Evolutionary conservation across 2,888 invertebrate genomes (phyloP), one percentile per base, ranked within the genome.

Genomic region (Spodoptera picta): DNA sequence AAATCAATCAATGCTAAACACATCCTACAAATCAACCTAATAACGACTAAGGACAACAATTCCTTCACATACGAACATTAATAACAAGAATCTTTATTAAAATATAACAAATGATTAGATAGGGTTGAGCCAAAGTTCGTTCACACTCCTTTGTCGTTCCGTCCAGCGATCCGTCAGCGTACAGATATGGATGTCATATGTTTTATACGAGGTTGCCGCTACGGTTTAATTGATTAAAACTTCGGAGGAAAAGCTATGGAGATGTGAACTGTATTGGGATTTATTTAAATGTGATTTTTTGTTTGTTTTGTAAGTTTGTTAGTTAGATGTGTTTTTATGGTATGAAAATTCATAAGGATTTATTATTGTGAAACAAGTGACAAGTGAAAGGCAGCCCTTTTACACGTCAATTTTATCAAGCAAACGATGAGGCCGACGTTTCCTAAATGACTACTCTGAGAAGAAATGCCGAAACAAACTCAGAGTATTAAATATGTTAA

Each of bases 91-190:
- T 59, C 51, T 69, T 72, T 76, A 80, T 76, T 77, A 75, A 75
- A 75, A 71, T 45, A 57, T 73, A 72, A 67, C 73, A 68, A 70
- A 56, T 65, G 78, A 79, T 79, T 75, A 79, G 80, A 79, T 77
- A 75, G 51, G 52, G 51, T 43, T 19, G 24, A 60, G 48, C 58
- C 58, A 76, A 64, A 64, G 79, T 78, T 79, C 80, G 48, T 79
- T 80, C 79, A 80, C 80, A 80, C 79, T 65, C 68, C 78, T 79
- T 80, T 76, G 80, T 80, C 75, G 78, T 72, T 58, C 57, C 76
- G 73, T 64, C 80, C 80, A 79, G 79, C 83, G 84, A 88, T 89
- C 87, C 83, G 87, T 89, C 89, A 88, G 79, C 79, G 79, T 63
- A 76, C 80, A 75, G 87, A 87, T 88, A 87, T 81, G 84, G 82